Conservation (phyloP, 2,797 vertebrate genomes). For the Phoebastria nigripes region DNA sequence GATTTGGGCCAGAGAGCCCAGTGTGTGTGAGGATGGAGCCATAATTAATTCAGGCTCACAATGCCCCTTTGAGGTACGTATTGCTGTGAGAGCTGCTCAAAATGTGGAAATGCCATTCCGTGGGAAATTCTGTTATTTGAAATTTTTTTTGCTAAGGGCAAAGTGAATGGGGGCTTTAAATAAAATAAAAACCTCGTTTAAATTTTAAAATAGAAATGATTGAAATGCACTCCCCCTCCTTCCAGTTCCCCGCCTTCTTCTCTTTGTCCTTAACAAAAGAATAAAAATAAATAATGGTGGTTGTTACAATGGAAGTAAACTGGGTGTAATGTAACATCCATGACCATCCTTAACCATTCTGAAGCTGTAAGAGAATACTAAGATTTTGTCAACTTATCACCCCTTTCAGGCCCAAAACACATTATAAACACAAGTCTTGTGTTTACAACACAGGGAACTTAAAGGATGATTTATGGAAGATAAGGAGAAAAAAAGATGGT, state of each 20-base stretch:
- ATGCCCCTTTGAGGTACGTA: neutral
- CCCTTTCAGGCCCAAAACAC: neutral
- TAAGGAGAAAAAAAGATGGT: neutral
- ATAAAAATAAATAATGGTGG: neutral
- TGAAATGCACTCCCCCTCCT: neutral
- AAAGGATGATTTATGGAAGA: neutral
- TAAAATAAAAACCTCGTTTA: neutral
- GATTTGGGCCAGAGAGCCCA: neutral
- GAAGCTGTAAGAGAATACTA: neutral
- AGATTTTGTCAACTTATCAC: neutral
- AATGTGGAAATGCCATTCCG: neutral
- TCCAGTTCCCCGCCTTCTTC: neutral
- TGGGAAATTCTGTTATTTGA: neutral
- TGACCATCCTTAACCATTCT: neutral
- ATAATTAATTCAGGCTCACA: neutral
- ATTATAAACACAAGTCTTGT: neutral
- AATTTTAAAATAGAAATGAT: neutral
- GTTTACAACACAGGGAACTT: neutral
- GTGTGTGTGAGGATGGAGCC: neutral
- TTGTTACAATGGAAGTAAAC: neutral
- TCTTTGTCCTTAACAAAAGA: neutral
- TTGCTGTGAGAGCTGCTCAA: neutral
- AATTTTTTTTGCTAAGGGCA: neutral
- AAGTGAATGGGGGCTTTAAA: fast-evolving
- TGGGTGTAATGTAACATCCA: neutral